Base-by-base conservation (phyloP, 2,113 vertebrate genomes). In the Petrocephalus microphthalmus region DNA sequence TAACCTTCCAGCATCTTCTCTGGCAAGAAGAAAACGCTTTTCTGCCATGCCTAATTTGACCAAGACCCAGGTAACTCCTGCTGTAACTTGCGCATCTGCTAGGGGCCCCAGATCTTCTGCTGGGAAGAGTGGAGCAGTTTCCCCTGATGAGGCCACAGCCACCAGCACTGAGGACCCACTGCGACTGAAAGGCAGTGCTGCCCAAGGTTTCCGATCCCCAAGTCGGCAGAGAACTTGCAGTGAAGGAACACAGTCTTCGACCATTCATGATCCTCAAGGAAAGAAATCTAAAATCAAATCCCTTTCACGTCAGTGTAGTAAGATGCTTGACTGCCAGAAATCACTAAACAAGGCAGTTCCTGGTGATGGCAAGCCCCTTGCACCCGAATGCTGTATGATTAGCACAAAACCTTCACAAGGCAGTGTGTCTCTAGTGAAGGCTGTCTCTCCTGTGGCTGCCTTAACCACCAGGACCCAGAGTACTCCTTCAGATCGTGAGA, bases 21-120 rank as follows among this genome's bases (percentile, higher is more conserved):
- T 94, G 0, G 97, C 97, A 92, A 96, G 97, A 92, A 97, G 97
- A 93, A 98, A 98, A 89, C 95, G 97, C 7, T 93, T 97, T 89
- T 95, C 96, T 81, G 94, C 96, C 85, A 93, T 95, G 90, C 96
- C 96, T 45, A 97, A 96, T 92, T 88, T 95, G 74, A 92, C 90
- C 88, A 96, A 95, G 91, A 95, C 96, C 85, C 92, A 93, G 92
- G 92, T 95, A 57, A 93, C 92, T 33, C 94, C 94, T 74, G 92
- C 94, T 0, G 92, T 95, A 82, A 90, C 89, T 60, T 91, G 93
- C 20, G 17, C 81, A 20, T 89, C 92, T 45, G 67, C 90, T 56
- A 92, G 93, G 83, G 90, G 89, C 6, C 89, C 91, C 53, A 97
- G 95, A 89, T 91, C 87, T 82, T 92, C 94, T 0, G 86, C 89